Evolutionary conservation across 2,797 vertebrate species (phyloP), one percentile per base, ranked within the genome.

Genomic region (Notamacropus eugenii): DNA sequence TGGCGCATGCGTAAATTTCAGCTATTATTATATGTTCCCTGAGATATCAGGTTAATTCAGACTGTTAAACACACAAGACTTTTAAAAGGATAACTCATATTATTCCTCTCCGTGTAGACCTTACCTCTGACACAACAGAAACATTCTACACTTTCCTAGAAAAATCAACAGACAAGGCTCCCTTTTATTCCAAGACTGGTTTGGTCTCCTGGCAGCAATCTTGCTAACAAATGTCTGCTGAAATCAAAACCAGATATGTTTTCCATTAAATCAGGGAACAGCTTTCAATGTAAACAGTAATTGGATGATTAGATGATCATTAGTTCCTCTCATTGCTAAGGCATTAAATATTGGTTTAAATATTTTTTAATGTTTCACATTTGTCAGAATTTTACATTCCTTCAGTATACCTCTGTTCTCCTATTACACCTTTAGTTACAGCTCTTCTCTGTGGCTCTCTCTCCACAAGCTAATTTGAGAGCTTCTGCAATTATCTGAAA

Each of bases 211-310:
- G 96, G 96, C 94, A 97, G 96, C 94, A 96, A 93, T 93, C 92
- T 91, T 96, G 93, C 93, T 58, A 97, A 94, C 96, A 94, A 54
- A 96, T 96, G 96, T 94, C 93, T 97, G 90, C 95, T 96, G 94
- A 96, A 97, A 96, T 97, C 95, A 97, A 96, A 97, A 96, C 74
- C 93, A 97, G 96, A 93, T 56, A 54, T 87, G 92, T 93, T 95
- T 97, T 92, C 96, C 94, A 94, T 96, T 97, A 96, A 97, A 94
- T 96, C 94, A 92, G 16, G 96, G 97, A 94, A 94, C 6, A 96
- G 90, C 56, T 97, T 95, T 97, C 95, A 56, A 92, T 58, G 93
- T 97, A 97, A 97, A 96, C 87, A 97, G 94, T 16, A n/a, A 67
- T 52, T 62, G 50, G 67, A 34, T 93, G 93, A 94, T 96, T 93